Conservation (phyloP, 1,140 invertebrate species). For the Drosophila erecta region DNA sequence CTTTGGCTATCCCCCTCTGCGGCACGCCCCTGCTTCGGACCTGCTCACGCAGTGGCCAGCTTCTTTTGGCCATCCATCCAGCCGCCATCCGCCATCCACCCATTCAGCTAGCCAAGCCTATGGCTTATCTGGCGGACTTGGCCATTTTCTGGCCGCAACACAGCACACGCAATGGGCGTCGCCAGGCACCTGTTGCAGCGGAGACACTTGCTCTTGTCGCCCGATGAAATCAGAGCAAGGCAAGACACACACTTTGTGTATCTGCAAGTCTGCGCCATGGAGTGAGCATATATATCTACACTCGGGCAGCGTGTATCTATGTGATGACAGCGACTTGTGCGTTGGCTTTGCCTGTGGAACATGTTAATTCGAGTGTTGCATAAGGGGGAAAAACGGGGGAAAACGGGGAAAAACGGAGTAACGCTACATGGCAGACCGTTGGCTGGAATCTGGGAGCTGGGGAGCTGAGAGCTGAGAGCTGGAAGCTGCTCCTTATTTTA, state of each 20-base stretch:
- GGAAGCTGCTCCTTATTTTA: slow-evolving; percentile 77
- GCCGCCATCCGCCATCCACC: background rate
- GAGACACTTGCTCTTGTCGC: slow-evolving; percentile 56
- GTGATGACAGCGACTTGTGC: slow-evolving; percentile 73
- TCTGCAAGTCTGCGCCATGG: slow-evolving; percentile 2
- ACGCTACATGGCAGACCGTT: slow-evolving; percentile 69
- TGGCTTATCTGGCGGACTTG: slow-evolving; percentile 65
- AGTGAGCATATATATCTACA: slow-evolving; percentile 2
- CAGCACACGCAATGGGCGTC: slow-evolving; percentile 76
- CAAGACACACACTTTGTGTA: slow-evolving; percentile 31
- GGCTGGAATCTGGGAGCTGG: slow-evolving; percentile 27
- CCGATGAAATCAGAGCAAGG: slow-evolving; percentile 75
- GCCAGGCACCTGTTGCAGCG: slow-evolving; percentile 68
- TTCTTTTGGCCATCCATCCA: slow-evolving; percentile 18
- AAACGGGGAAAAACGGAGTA: slow-evolving; percentile 49
- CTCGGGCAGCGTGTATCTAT: slow-evolving; percentile 3
- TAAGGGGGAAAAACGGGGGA: slow-evolving; percentile 28
- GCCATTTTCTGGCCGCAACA: slow-evolving; percentile 49
- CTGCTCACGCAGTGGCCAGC: slow-evolving; percentile 48
- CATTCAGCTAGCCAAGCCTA: slow-evolving; percentile 5
- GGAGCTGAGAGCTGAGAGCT: background rate
- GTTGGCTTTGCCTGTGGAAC: slow-evolving; percentile 71
- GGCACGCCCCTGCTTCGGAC: slow-evolving; percentile 22
- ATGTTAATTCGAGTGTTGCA: slow-evolving; percentile 80
- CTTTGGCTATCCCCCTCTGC: slow-evolving; percentile 15